Evolutionary conservation across 2,888 invertebrate species (phyloP).

Genomic region (Dasypogon diadema): DNA sequence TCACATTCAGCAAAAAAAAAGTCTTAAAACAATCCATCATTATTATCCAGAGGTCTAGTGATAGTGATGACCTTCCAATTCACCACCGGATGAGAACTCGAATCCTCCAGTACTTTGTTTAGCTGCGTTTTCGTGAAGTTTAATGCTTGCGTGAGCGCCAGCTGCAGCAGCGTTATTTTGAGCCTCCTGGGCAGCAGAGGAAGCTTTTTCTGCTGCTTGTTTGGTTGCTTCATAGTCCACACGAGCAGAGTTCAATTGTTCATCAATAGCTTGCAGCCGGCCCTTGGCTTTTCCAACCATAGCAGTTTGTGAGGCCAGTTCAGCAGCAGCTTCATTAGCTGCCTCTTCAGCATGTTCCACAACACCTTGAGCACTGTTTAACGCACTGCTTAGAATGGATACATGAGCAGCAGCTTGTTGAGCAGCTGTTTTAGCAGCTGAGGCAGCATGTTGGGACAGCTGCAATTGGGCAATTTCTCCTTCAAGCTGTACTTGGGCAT

Average conservation of each 20-base stretch:
- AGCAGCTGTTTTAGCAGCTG: conserved; percentile 77
- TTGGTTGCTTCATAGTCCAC: conserved; percentile 35
- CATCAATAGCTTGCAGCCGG: conserved; percentile 69
- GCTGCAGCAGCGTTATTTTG: conserved; percentile 37
- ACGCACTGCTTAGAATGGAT: conserved; percentile 77
- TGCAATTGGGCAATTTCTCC: conserved; percentile 81
- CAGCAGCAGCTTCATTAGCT: conserved; percentile 80
- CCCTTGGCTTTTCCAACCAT: conserved; percentile 75
- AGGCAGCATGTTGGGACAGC: conserved; percentile 79
- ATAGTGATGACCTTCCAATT: conserved; percentile 17
- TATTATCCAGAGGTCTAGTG: conserved; percentile 9
- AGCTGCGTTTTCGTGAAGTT: conserved; percentile 20
- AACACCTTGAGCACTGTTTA: conserved; percentile 83
- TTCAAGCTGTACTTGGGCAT: conserved; percentile 77
- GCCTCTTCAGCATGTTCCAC: conserved; percentile 81
- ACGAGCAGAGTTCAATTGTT: conserved; percentile 70
- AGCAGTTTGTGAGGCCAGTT: conserved; percentile 78
- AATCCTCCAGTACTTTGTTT: conserved; percentile 11
- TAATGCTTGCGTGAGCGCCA: conserved; percentile 14
- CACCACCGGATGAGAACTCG: conserved; percentile 9
- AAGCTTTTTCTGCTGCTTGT: conserved; percentile 17
- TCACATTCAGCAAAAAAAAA: conserved; percentile 2
- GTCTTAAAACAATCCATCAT: neutral
- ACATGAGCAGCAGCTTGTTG: conserved; percentile 80
- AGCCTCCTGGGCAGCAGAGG: conserved; percentile 22